Base-by-base conservation (phyloP, 23 tunicate genomes). In the Phallusia fumigata region DNA sequence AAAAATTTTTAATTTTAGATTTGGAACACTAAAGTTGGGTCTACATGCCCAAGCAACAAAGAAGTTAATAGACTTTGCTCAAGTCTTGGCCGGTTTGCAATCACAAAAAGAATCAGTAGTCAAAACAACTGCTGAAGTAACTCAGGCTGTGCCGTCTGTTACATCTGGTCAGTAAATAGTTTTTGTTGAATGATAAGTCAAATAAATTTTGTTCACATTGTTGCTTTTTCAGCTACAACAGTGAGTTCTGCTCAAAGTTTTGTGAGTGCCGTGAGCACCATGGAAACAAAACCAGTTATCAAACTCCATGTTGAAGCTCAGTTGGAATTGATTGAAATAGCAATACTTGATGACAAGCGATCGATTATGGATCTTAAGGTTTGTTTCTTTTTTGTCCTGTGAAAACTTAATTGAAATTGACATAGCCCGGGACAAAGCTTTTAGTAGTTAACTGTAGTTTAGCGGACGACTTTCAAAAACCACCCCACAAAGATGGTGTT, bases 21-120 rank as follows among this genome's bases (percentile, higher is more conserved):
- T 85, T 53, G 88, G 88, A 26, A 85, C 88, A 32, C 65, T 85
- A 21, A 58, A 76, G 40, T 49, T 85, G 36, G 78, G 64, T 18
- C 16, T 85, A 10, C 88, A 85, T 72, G 83, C 88, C 44, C 83
- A 78, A 32, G 88, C 88, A 13, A 77, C 36, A 12, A 45, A 36
- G 18, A 77, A 45, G 45, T 65, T 85, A 40, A 19, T 78, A 6
- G 83, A 85, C 36, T 79, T 85, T 32, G 83, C 69, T 19, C 78
- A 85, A 79, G 36, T 31, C 1, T 26, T 77, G 11, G 33, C 44
- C 13, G 69, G 69, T 58, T 22, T 58, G 26, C 69, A 21, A 21
- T 21, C 69, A 22, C 26, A 58, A 21, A 24, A 58, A 58, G 69
- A 22, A 30, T 11, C 73, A 80, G 74, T 5, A 15, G 76, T 22